Percentiles rank a stretch among this genome's conserved stretches.
Evolutionary conservation across 2,797 vertebrate genomes (phyloP).

Genomic region (Lateolabrax maculatus): DNA sequence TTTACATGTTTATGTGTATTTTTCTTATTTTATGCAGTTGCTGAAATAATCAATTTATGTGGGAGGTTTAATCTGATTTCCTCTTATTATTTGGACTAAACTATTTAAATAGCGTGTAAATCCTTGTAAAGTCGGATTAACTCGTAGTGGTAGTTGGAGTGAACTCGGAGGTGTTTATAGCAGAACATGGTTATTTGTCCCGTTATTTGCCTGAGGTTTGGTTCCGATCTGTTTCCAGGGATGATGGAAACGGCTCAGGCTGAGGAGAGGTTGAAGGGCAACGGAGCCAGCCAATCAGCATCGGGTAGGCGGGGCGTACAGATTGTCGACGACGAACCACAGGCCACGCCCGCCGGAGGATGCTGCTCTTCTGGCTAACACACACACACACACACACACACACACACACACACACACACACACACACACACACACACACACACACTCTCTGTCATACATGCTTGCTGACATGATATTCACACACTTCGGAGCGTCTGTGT

Average conservation of each 20-base stretch:
- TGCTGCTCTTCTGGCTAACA: constrained; percentile 95
- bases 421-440: too few relatives aligned
- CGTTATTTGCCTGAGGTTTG: too few relatives aligned
- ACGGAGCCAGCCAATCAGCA: constrained; percentile 91
- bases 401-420: constrained; percentile 24
- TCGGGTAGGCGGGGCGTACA: constrained; percentile 92
- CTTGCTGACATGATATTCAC: constrained; percentile 45
- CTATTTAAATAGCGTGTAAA: too few relatives aligned
- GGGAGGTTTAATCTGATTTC: too few relatives aligned
- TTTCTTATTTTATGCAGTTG: too few relatives aligned
- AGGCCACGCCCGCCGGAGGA: constrained; percentile 89
- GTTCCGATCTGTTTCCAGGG: constrained; percentile 79
- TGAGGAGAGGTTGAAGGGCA: constrained; percentile 95
- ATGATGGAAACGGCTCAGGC: constrained; percentile 98
- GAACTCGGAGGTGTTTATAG: too few relatives aligned
- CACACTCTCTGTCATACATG: constrained; percentile 13
- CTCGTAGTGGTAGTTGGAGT: too few relatives aligned
- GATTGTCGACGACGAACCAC: constrained; percentile 96
- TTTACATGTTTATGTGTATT: too few relatives aligned
- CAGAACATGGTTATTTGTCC: too few relatives aligned
- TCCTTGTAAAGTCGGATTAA: too few relatives aligned
- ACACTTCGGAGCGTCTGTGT: constrained; percentile 43
- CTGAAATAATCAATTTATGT: too few relatives aligned
- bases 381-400: constrained; percentile 71
- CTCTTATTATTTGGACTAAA: too few relatives aligned